Evolutionary conservation across 2,113 vertebrate species (phyloP), one percentile per base, ranked within the genome.

Genomic region (Esox niger): DNA sequence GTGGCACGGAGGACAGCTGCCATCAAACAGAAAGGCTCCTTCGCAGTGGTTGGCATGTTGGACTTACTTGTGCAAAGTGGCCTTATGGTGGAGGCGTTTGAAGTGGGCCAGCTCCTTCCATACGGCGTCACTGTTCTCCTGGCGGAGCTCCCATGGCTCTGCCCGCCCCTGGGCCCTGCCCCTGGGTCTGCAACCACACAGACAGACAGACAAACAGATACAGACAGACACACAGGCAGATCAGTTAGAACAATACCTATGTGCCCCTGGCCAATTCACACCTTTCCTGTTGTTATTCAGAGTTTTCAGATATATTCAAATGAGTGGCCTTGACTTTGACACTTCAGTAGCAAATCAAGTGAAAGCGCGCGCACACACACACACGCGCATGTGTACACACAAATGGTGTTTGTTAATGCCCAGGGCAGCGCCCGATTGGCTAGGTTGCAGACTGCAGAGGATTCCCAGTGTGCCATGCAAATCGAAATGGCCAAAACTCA

Each of bases 51-150:
- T n/a, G n/a, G n/a, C 10, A 13, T 1, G 35, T 17, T 2, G 15
- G 47, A 91, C 93, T 93, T 87, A 95, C 94, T 95, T 96, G 81
- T 95, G 91, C 75, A 87, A 78, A 77, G 89, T 79, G 29, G 97
- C 90, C 63, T 94, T 95, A 78, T 89, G 91, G 75, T 91, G 92
- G 70, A 94, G 90, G 47, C 79, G 91, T 89, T 92, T 96, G 82
- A 93, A 91, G 91, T 92, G 92, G 54, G 90, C 81, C 81, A 97
- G 84, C 62, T 98, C 91, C 43, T 95, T 95, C 95, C 94, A 95
- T 9, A 95, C 83, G 6, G 88, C 89, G 81, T 93, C 91, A 57
- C 88, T 93, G 91, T 95, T 75, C 82, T 95, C 94, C 74, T 94
- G 94, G 63, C 75, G 87, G 43, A 95, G 90, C 79, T 95, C 87